Percentiles rank a stretch among this genome's conserved stretches.
Conservation (phyloP, 2,113 vertebrate genomes). For the Archilochus colubris region DNA sequence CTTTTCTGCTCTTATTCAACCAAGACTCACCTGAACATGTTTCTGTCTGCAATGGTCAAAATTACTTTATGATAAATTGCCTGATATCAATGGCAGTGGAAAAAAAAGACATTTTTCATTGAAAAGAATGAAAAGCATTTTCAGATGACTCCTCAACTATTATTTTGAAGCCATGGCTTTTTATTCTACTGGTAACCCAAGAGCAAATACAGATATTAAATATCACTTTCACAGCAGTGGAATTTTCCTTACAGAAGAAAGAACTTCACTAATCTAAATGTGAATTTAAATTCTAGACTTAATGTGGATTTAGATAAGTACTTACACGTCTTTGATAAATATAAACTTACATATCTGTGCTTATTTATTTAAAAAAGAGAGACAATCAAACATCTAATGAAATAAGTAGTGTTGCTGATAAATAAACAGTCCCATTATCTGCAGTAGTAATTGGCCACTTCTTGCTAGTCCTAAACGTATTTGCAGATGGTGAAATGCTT, state of each 20-base stretch:
- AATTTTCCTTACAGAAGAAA: neutral
- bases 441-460: neutral
- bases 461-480: neutral
- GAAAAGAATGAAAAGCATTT: slow-evolving; percentile 30
- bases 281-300: neutral
- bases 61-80: slow-evolving; percentile 51
- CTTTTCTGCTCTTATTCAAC: neutral
- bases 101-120: slow-evolving; percentile 52
- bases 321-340: neutral
- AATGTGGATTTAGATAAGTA: neutral
- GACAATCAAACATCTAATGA: neutral
- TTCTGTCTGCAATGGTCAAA: slow-evolving; percentile 12
- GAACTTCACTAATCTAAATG: neutral
- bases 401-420: neutral
- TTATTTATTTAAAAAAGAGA: neutral
- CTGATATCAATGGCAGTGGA: neutral
- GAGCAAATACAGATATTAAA: neutral
- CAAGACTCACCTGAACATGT: neutral
- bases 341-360: neutral
- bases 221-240: neutral
- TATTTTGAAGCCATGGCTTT: slow-evolving; percentile 42
- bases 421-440: neutral
- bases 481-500: neutral
- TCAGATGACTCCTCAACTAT: neutral
- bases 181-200: slow-evolving; percentile 20